Base-by-base conservation (phyloP, 1,140 invertebrate genomes). In the Octopus sinensis region DNA sequence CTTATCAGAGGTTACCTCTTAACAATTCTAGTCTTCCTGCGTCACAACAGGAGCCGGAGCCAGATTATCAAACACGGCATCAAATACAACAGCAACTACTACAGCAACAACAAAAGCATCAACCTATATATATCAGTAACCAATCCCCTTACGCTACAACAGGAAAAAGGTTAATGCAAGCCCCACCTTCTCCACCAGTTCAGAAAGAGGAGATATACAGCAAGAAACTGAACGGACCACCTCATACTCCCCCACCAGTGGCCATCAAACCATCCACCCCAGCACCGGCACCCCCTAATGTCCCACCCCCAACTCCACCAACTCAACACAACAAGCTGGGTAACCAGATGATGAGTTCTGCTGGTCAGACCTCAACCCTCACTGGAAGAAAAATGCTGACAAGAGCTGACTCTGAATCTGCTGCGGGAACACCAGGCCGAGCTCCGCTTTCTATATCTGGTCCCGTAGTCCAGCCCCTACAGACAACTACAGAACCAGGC, bases 401-500 rank as follows among this genome's bases (percentile, higher is more conserved):
- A 51, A 17, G 76, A 30, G 76, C 76, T 43, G 76, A 77, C 23
- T 77, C 76, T 9, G 76, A 77, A 7, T 52, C 76, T 5, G 30
- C 76, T 51, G 43, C 52, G 17, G 43, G 76, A 17, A 5, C 30
- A 51, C 17, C 76, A 43, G 78, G 73, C 51, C 53, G 80, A 54
- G 79, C 80, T 54, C 84, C 75, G 23, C 71, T 71, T 53, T 62
- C 71, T 78, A 75, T 83, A 7, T 78, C 52, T n/a, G 52, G 73
- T 52, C 53, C 80, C 56, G 84, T 83, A 80, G 80, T 83, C 12
- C 83, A 80, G 23, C 82, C 83, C 12, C 82, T 82, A 23, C 82
- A 81, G 9, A 76, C 82, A 51, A 43, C 54, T 4, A 52, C 54
- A 62, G 51, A 54, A 13, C 75, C 53, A 56, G 68, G 53, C 43